phyloP scores from a whole-genome alignment of 2,797 vertebrate genomes.

The Hyperoplus immaculatus region DNA sequence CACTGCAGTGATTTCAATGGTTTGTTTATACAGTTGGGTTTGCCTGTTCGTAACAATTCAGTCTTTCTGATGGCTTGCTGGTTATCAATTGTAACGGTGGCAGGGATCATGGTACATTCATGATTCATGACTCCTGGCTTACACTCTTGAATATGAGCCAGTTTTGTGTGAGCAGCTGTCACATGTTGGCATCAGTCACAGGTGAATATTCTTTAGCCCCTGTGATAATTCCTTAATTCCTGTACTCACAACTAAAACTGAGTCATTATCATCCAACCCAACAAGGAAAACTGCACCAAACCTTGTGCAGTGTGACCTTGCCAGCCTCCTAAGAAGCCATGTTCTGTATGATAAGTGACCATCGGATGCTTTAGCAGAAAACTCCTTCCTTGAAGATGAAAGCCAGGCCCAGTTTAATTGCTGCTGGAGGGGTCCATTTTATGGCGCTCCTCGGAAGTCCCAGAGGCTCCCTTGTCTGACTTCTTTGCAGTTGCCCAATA shows the following conservation, averaged over 20 bases:
- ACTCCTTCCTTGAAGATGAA: slow-evolving; percentile 68
- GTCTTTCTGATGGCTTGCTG: slow-evolving; percentile 64
- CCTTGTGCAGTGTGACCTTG: neutral
- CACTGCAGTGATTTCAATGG: slow-evolving; percentile 70
- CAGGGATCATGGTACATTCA: slow-evolving; percentile 57
- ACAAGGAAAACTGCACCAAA: slow-evolving; percentile 27
- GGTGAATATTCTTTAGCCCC: slow-evolving; percentile 34
- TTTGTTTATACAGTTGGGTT: slow-evolving; percentile 76
- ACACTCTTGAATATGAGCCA: slow-evolving; percentile 43
- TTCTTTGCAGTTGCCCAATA: slow-evolving; percentile 69
- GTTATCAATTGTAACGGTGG: slow-evolving; percentile 55
- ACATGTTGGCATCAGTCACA: slow-evolving; percentile 34
- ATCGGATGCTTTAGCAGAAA: slow-evolving; percentile 55
- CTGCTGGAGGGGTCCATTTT: slow-evolving; percentile 76
- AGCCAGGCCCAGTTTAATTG: slow-evolving; percentile 75
- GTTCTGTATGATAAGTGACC: slow-evolving; percentile 61
- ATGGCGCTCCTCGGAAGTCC: slow-evolving; percentile 74
- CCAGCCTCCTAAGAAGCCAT: slow-evolving; percentile 44
- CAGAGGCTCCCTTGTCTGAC: slow-evolving; percentile 62
- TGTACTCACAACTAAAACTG: slow-evolving; percentile 46
- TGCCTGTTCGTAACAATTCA: slow-evolving; percentile 68
- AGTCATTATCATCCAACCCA: slow-evolving; percentile 52
- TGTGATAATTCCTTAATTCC: slow-evolving; percentile 51
- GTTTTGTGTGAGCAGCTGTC: slow-evolving; percentile 53
- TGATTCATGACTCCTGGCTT: slow-evolving; percentile 52